Evolutionary conservation across 2,113 vertebrate species (phyloP).

Genomic region (Mobula birostris): DNA sequence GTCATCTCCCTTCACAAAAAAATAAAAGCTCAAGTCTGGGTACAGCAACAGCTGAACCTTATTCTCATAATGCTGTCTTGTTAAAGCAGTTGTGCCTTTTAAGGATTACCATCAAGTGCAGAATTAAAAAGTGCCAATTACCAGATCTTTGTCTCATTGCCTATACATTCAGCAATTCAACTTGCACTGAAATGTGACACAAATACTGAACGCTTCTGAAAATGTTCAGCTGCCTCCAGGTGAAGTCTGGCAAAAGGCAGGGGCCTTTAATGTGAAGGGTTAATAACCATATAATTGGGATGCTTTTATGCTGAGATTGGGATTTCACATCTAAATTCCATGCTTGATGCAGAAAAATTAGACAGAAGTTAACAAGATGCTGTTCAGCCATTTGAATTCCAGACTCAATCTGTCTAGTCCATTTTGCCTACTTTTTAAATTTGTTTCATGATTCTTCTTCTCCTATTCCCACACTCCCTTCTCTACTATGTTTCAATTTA

Average conservation of each 20-base stretch:
- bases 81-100: slow-evolving; percentile 22
- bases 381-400: slow-evolving; percentile 23
- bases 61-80: slow-evolving; percentile 27
- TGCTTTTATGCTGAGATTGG: slow-evolving; percentile 1
- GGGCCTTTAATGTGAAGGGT: slow-evolving; percentile 14
- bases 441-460: not conserved
- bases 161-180: slow-evolving; percentile 30
- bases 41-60: not conserved
- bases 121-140: slow-evolving; percentile 34
- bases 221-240: slow-evolving; percentile 34
- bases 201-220: slow-evolving; percentile 17
- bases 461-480: not conserved
- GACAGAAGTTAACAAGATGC: not conserved
- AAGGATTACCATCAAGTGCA: slow-evolving; percentile 27
- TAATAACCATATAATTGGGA: slow-evolving; percentile 31
- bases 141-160: slow-evolving; percentile 8
- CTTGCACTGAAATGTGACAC: slow-evolving; percentile 18
- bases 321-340: slow-evolving; percentile 13
- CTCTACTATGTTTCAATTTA: not conserved
- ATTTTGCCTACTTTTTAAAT: not conserved
- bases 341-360: slow-evolving; percentile 3
- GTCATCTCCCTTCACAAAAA: not conserved
- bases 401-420: not conserved
- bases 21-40: slow-evolving; percentile 5
- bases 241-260: slow-evolving; percentile 23